Evolutionary conservation across 2,113 vertebrate genomes (phyloP).

Genomic region (Melanocharis versteri): DNA sequence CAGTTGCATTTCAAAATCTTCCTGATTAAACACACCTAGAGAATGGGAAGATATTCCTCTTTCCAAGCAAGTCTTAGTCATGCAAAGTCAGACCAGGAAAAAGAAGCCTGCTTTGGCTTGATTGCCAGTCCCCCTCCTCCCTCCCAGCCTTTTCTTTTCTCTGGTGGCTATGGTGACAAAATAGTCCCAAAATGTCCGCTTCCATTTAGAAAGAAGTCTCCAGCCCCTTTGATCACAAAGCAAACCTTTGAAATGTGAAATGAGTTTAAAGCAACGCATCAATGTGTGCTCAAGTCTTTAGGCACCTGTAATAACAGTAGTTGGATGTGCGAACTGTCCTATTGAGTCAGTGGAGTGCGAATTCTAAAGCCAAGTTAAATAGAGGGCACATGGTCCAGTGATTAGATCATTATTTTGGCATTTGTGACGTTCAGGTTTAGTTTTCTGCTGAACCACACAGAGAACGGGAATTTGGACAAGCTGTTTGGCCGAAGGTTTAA

Average conservation of each 20-base stretch:
- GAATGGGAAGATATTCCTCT: neutral
- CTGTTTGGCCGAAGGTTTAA: neutral
- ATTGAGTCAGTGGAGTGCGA: neutral
- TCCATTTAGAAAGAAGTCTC: slow-evolving; percentile 19
- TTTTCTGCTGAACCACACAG: neutral
- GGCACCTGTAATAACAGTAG: slow-evolving; percentile 56
- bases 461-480: neutral
- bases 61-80: neutral
- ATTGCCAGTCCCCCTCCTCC: neutral
- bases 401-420: slow-evolving; percentile 38
- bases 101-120: neutral
- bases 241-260: slow-evolving; percentile 60
- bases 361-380: slow-evolving; percentile 48
- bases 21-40: neutral
- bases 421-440: slow-evolving; percentile 13
- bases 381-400: slow-evolving; percentile 36
- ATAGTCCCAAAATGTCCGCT: neutral
- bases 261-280: neutral
- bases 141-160: neutral
- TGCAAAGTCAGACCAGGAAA: neutral
- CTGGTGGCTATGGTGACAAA: neutral
- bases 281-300: slow-evolving; percentile 55
- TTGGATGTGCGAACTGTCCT: slow-evolving; percentile 9
- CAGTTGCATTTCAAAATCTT: neutral
- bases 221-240: slow-evolving; percentile 48